Base-by-base conservation (phyloP, 1,140 invertebrate genomes). In the Drosophila obscura region DNA sequence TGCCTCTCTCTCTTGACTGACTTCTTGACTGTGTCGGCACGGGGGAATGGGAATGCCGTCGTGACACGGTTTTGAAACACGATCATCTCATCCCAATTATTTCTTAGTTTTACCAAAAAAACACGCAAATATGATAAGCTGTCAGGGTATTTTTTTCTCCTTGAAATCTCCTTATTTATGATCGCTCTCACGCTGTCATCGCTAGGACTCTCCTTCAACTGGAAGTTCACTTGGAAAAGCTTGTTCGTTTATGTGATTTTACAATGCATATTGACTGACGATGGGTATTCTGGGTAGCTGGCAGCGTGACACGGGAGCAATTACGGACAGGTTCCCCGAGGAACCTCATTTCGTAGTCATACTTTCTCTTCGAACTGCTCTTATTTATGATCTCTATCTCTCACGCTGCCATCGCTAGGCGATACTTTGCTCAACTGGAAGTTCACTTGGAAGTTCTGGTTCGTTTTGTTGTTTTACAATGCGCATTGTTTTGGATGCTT, bases 401-500 rank as follows among this genome's bases (percentile, higher is more conserved):
- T 57, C 66, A 69, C 64, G 66, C 7, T 69, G 64, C 22, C 66
- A 69, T 69, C 66, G 39, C 66, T 69, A 58, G n/a, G 8, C 35
- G 45, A 39, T 39, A 13, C 45, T 50, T 44, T 35, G 35, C 35
- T 11, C 64, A 69, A 49, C 43, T 71, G 67, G 67, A 68, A 69
- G 67, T 69, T 35, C 52, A 55, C 64, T 65, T 43, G 61, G 46
- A 66, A 52, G 35, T 52, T 72, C 74, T 62, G 73, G 43, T 83
- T 64, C 48, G 52, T 53, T 69, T 84, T 79, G 75, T 76, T 83
- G 80, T 83, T 83, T 83, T 83, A 83, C 76, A 83, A 80, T 85
- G 69, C 73, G 77, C 68, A 87, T 85, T 85, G 82, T 87, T 66
- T 77, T 55, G 77, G 48, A 31, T 66, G 56, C 52, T 41, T 46